Conservation (phyloP, 92 coral and sea anemone genomes). For the Epizoanthus ramosus region DNA sequence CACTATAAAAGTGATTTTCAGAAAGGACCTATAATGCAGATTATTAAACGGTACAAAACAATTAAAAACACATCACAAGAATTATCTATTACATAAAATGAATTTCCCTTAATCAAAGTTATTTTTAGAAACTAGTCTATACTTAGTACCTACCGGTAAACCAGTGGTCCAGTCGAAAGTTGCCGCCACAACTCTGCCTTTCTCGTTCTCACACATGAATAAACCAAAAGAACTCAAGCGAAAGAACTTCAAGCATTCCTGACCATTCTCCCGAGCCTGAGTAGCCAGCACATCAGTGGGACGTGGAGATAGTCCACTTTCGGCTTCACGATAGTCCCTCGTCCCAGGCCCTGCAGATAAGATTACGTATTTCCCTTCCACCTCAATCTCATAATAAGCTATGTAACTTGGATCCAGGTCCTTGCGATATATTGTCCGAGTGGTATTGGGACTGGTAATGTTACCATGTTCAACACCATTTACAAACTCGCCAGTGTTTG, state of each 20-base stretch:
- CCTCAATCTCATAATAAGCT: conserved; percentile 63
- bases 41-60: too few relatives aligned
- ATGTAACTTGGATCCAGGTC: conserved; percentile 58
- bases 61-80: too few relatives aligned
- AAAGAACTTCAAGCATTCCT: conserved; percentile 55
- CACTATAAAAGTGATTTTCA: too few relatives aligned
- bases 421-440: conserved; percentile 57
- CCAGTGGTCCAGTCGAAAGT: conserved; percentile 47
- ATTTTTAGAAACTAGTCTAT: too few relatives aligned
- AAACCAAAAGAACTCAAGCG: conserved; percentile 57
- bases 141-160: conserved; percentile 2
- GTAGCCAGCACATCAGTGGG: conserved; percentile 46
- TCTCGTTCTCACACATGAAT: conserved; percentile 52
- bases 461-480: conserved; percentile 12
- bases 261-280: conserved; percentile 51
- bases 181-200: conserved; percentile 58
- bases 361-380: conserved; percentile 32
- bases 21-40: too few relatives aligned
- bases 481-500: neutral
- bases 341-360: conserved; percentile 56
- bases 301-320: conserved; percentile 46
- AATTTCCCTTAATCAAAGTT: too few relatives aligned
- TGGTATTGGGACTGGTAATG: conserved; percentile 7
- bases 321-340: conserved; percentile 46
- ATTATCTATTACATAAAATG: too few relatives aligned